Percentiles rank a stretch among this genome's conserved stretches.
Evolutionary conservation across 2,888 invertebrate genomes (phyloP).

Genomic region (Eustalomyia histrio): DNA sequence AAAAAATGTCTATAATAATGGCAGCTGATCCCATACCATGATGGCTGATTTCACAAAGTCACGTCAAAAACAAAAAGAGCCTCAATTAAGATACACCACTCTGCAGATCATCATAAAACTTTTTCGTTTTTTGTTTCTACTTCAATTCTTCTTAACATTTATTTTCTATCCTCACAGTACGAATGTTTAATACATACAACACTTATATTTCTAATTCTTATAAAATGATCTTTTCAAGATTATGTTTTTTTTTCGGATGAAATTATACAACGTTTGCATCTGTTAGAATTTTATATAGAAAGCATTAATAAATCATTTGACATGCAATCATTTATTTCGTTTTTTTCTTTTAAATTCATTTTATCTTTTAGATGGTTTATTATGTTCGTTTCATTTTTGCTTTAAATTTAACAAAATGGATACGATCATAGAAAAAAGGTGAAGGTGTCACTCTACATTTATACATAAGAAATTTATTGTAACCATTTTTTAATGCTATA

Average conservation of each 20-base stretch:
- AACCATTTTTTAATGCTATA: slow-evolving; percentile 27
- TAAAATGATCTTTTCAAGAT: slow-evolving; percentile 59
- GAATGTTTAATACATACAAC: not conserved
- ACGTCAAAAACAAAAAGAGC: slow-evolving; percentile 49
- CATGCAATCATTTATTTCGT: slow-evolving; percentile 51
- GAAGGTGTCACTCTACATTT: slow-evolving; percentile 48
- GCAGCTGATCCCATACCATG: slow-evolving; percentile 59
- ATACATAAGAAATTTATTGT: slow-evolving; percentile 16
- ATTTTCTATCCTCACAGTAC: slow-evolving; percentile 20
- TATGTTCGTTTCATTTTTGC: slow-evolving; percentile 23
- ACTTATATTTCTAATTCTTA: slow-evolving; percentile 28
- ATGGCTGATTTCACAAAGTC: slow-evolving; percentile 63
- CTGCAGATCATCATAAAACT: slow-evolving; percentile 59
- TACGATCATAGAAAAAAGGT: slow-evolving; percentile 37
- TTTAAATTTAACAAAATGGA: slow-evolving; percentile 50
- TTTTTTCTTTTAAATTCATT: slow-evolving; percentile 41
- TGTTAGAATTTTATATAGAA: slow-evolving; percentile 57
- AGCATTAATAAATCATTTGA: slow-evolving; percentile 64
- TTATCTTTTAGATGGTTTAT: slow-evolving; percentile 18
- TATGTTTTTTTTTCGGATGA: slow-evolving; percentile 48
- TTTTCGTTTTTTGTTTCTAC: slow-evolving; percentile 42
- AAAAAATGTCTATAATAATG: slow-evolving; percentile 45
- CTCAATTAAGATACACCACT: slow-evolving; percentile 60
- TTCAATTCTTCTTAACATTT: slow-evolving; percentile 37
- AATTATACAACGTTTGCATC: slow-evolving; percentile 45